Conservation (phyloP, 2,113 vertebrate species). For the Entomyzon cyanotis region DNA sequence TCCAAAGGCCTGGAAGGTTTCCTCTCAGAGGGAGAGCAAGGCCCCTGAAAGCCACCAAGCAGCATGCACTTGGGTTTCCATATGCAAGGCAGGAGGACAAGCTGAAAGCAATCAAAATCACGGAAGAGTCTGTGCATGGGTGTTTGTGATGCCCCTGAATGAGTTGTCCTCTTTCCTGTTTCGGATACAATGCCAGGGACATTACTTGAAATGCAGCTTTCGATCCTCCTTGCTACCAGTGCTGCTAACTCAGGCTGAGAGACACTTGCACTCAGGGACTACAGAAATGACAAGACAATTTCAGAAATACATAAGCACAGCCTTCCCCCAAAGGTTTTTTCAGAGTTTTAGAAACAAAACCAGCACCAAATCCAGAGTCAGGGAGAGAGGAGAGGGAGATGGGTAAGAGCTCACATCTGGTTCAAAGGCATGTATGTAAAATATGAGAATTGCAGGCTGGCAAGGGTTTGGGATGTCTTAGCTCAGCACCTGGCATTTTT, state of each 20-base stretch:
- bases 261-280: constrained; percentile 33
- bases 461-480: neutral
- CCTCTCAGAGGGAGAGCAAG: neutral
- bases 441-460: neutral
- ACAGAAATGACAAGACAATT: constrained; percentile 10
- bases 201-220: neutral
- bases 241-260: neutral
- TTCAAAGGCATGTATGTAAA: neutral
- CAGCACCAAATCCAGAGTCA: neutral
- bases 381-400: neutral
- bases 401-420: fast-evolving
- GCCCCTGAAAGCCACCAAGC: neutral
- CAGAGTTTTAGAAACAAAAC: neutral
- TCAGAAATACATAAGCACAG: neutral
- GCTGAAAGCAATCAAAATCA: neutral
- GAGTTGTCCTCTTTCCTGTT: neutral
- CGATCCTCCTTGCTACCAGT: neutral
- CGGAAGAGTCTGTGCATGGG: neutral
- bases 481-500: neutral
- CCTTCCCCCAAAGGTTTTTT: neutral
- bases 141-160: neutral
- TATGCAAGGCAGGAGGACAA: neutral
- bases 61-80: neutral
- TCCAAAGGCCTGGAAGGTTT: neutral
- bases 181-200: neutral